Conservation (phyloP, 2,888 invertebrate species). For the Rambutsinella grinnellia region DNA sequence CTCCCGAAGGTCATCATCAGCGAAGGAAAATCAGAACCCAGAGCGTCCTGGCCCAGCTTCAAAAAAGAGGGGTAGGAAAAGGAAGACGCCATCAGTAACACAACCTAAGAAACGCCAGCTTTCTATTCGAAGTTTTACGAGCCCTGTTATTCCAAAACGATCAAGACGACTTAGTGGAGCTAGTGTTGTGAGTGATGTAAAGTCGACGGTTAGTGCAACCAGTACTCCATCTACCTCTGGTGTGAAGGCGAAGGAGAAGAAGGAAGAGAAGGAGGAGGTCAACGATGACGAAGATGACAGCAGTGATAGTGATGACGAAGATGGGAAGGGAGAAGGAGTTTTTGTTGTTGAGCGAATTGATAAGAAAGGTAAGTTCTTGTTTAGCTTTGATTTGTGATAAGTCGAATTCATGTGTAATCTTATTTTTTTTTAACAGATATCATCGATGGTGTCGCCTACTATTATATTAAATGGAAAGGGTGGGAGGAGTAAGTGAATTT, state of each 20-base stretch:
- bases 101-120: too few species aligned
- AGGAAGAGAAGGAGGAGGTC: background rate
- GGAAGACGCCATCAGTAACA: background rate
- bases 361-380: too few species aligned
- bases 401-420: too few species aligned
- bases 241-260: background rate
- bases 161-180: too few species aligned
- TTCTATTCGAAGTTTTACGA: too few species aligned
- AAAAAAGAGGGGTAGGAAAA: constrained; percentile 12
- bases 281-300: background rate
- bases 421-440: too few species aligned
- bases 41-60: background rate
- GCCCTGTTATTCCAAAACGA: too few species aligned
- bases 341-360: constrained; percentile 58
- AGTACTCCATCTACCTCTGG: background rate
- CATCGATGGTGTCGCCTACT: constrained; percentile 32
- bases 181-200: too few species aligned
- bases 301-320: constrained; percentile 20
- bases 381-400: too few species aligned
- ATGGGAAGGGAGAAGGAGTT: constrained; percentile 17
- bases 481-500: constrained; percentile 56
- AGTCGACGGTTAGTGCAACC: too few species aligned
- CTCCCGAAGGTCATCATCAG: background rate
- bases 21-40: background rate
- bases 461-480: constrained; percentile 61